phyloP scores from a whole-genome alignment of 2,113 vertebrate genomes.

The Plecotus auritus region DNA sequence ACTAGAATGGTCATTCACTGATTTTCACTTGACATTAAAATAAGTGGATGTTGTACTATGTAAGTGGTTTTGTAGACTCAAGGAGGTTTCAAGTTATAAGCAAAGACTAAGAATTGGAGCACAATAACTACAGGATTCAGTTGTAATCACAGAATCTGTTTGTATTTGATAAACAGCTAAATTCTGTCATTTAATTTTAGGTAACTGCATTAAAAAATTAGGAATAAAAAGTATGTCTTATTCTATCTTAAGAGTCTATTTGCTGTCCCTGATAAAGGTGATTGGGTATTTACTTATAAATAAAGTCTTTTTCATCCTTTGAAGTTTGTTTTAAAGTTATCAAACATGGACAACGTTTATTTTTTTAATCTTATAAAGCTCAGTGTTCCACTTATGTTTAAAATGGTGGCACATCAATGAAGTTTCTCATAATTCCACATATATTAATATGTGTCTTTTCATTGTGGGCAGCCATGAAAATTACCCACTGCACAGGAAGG shows the following conservation, averaged over 20 bases:
- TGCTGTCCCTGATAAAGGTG: neutral
- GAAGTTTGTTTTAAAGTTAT: neutral
- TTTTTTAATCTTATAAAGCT: neutral
- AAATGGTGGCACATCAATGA: neutral
- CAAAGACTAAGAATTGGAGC: neutral
- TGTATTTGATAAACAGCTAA: constrained; percentile 14
- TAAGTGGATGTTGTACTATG: neutral
- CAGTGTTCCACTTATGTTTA: neutral
- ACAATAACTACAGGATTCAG: neutral
- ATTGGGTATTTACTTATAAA: constrained; percentile 4
- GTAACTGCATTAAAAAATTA: neutral
- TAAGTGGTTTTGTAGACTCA: neutral
- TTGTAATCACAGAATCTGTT: constrained; percentile 13
- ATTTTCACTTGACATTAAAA: constrained; percentile 3
- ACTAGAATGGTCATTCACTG: neutral
- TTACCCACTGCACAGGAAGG: neutral
- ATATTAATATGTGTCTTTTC: neutral
- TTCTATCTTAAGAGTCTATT: neutral
- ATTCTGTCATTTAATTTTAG: constrained; percentile 37
- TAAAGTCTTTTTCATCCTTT: neutral
- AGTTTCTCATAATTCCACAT: neutral
- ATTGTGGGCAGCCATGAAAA: neutral
- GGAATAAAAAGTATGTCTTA: neutral
- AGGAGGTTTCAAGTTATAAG: neutral
- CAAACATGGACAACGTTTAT: neutral